Evolutionary conservation across 2,888 invertebrate genomes (phyloP).

Genomic region (Ormyrus labotus): DNA sequence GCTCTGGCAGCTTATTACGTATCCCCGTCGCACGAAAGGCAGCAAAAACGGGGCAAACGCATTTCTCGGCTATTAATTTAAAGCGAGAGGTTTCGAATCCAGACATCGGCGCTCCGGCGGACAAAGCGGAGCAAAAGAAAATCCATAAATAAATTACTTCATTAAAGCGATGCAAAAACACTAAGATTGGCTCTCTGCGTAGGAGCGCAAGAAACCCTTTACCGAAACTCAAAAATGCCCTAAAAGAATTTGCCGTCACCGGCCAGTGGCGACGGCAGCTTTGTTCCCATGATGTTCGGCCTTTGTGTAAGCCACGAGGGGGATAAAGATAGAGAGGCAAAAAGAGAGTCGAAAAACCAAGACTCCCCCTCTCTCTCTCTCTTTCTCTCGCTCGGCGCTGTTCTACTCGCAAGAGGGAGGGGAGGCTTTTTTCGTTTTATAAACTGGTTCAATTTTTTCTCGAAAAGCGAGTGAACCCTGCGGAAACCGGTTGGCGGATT

Average conservation of each 20-base stretch:
- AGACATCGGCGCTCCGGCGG: not conserved
- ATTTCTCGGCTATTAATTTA: constrained; percentile 34
- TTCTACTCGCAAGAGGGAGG: constrained; percentile 25
- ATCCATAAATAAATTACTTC: constrained; percentile 55
- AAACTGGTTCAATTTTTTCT: constrained; percentile 76
- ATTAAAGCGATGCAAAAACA: constrained; percentile 41
- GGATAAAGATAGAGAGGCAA: constrained; percentile 41
- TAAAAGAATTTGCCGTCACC: constrained; percentile 45
- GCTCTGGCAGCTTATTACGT: not conserved
- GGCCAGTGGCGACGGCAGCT: constrained; percentile 33
- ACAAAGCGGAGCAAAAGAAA: constrained; percentile 42
- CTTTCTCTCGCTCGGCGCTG: not conserved
- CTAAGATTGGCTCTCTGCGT: constrained; percentile 19
- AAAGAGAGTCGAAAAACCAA: constrained; percentile 1
- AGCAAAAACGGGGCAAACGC: constrained; percentile 10
- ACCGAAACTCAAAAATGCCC: constrained; percentile 52
- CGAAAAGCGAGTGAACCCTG: constrained; percentile 74
- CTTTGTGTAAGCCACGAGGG: constrained; percentile 29
- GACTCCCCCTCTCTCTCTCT: not conserved
- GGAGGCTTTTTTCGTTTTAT: constrained; percentile 74
- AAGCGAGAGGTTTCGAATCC: not conserved
- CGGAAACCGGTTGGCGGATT: constrained; percentile 69
- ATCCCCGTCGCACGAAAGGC: not conserved
- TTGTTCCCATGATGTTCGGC: constrained; percentile 61
- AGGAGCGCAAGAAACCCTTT: constrained; percentile 45